Evolutionary conservation across 2,113 vertebrate genomes (phyloP), one percentile per base, ranked within the genome.

Genomic region (Tyto alba): DNA sequence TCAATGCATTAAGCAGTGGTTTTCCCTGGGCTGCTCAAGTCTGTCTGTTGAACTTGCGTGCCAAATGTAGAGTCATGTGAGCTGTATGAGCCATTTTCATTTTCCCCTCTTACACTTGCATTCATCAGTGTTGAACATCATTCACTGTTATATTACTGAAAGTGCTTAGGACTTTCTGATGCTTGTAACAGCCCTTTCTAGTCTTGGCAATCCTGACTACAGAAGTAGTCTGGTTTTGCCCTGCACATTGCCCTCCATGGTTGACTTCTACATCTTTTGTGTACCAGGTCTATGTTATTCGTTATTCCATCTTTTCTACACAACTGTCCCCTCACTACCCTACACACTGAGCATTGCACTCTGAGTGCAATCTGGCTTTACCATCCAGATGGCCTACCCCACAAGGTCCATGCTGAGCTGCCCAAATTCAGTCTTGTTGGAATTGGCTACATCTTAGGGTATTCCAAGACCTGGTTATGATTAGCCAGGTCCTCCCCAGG

Each of bases 221-320:
- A 74, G 63, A 71, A 88, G 41, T 48, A 57, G 36, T 22, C 45
- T 62, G 25, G 30, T 55, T 88, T 63, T 92, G 25, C 41, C 41
- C 57, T 14, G 9, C 1, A 2, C 25, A 13, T 77, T 69, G 6
- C 7, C 32, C 20, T 8, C 59, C 27, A 30, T 26, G 2, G 0
- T 21, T 84, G n/a, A 17, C 12, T 56, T 85, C 13, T 30, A 13
- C 57, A 64, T 21, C 23, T 67, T 50, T 23, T 32, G 4, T 38
- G 17, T 22, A 41, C 23, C 55, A 45, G 13, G 15, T 21, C 68
- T 14, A 3, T 41, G 25, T 14, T 67, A 1, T 32, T 76, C 18
- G 4, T 68, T 17, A 48, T 69, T 73, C 18, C 57, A 7, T 12
- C 13, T 60, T 16, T 21, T 93, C 47, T 68, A 67, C 50, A 29